phyloP scores from a whole-genome alignment of 2,888 invertebrate genomes.

The Ochlodes sylvanus region DNA sequence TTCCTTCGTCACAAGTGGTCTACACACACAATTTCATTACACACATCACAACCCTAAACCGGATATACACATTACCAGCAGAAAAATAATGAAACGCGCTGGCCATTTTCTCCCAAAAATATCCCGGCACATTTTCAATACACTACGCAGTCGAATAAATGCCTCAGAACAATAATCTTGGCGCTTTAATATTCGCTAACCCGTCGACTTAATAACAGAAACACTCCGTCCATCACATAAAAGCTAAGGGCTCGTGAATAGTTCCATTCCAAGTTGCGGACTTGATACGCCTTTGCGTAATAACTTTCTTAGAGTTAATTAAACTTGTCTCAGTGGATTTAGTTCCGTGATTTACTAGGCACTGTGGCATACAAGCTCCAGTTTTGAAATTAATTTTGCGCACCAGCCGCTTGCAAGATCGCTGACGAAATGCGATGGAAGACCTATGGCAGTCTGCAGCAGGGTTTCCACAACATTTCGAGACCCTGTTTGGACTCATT shows the following conservation, averaged over 20 bases:
- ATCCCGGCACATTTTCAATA: background rate
- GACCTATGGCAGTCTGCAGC: no score
- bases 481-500: no score
- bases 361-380: conserved; percentile 48
- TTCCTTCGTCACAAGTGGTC: no score
- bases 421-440: background rate
- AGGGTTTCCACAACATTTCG: no score
- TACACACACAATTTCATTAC: no score
- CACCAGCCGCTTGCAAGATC: background rate
- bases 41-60: no score
- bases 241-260: conserved; percentile 27
- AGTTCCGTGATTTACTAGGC: conserved; percentile 63
- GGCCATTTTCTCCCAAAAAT: background rate
- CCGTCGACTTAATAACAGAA: conserved; percentile 39
- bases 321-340: conserved; percentile 60
- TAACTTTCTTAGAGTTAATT: conserved; percentile 66
- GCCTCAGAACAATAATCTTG: conserved; percentile 5
- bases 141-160: background rate
- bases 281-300: conserved; percentile 44
- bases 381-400: conserved; percentile 62
- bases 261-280: conserved; percentile 46
- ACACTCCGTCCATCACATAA: conserved; percentile 32
- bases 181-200: conserved; percentile 23
- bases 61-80: background rate
- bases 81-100: background rate